Base-by-base conservation (phyloP, 2,888 invertebrate genomes). In the Caenorhabditis sp. region DNA sequence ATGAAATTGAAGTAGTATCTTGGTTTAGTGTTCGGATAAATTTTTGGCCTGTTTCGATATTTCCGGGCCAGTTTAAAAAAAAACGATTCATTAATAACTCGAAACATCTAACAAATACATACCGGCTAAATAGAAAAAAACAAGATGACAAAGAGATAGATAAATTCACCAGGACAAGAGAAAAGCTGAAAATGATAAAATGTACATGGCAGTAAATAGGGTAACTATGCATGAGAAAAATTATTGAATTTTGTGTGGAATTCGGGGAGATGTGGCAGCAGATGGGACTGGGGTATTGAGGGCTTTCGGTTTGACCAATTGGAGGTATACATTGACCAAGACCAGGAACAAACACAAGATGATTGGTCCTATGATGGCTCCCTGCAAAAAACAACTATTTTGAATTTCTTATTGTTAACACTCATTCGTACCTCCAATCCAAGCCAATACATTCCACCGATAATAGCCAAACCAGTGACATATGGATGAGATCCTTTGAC, bases 401-500 rank as follows among this genome's bases (percentile, higher is more conserved):
- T 26, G 7, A 61, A 23, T 25, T 12, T 17, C 20, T 14, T 36
- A 53, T 20, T 23, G 10, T 5, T 31, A n/a, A n/a, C n/a, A n/a
- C 10, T 52, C 10, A 7, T 31, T 31, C 27, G 23, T 27, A 77
- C 78, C 79, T 82, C 95, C 67, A 95, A 92, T 0, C 97, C 97
- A 81, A 97, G 90, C 91, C 95, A 97, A 89, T 96, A 95, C 87
- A 99, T 94, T 58, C 99, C 99, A 14, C 97, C 97, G 21, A 96
- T 97, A 87, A 99, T 95, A 1, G 97, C 94, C 64, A 99, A 90
- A 43, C 96, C 97, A 10, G 97, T 97, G 75, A 97, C 91, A 90
- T 97, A 97, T 0, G 97, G 97, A 90, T 97, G 97, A 1, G 95
- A 95, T 25, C 93, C 93, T 67, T 95, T 95, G 81, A 99, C 96